phyloP scores from a whole-genome alignment of 2,113 vertebrate genomes.

The Pluvialis apricaria region DNA sequence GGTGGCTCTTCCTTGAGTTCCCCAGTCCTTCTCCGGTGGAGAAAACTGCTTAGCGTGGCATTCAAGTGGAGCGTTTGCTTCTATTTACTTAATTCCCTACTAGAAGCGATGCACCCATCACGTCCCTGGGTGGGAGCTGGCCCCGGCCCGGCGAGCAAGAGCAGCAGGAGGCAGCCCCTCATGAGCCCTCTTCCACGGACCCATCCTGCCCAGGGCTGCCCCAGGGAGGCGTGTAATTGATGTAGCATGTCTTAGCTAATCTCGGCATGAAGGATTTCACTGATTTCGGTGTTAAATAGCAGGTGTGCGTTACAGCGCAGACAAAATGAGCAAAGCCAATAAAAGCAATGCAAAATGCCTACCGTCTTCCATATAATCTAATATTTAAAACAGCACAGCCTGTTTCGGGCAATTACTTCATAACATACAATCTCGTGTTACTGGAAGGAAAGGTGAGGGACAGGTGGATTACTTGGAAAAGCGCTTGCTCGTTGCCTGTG shows the following conservation, averaged over 20 bases:
- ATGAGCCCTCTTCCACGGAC: accelerated
- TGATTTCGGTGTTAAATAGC: conserved; percentile 1
- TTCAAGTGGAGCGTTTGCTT: background rate
- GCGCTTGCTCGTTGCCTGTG: background rate
- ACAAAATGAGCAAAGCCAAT: background rate
- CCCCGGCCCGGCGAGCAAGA: background rate
- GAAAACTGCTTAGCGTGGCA: background rate
- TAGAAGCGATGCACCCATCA: background rate
- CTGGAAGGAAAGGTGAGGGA: background rate
- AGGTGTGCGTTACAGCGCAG: conserved; percentile 17
- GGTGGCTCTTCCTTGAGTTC: background rate
- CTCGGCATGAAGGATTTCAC: background rate
- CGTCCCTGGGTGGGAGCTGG: background rate
- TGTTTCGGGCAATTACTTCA: background rate
- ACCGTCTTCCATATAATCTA: background rate
- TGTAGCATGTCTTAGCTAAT: background rate
- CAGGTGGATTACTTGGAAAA: background rate
- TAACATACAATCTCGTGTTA: background rate
- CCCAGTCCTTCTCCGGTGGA: background rate
- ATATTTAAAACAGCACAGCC: background rate
- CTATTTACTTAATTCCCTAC: background rate
- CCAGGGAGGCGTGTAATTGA: background rate
- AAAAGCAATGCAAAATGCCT: background rate
- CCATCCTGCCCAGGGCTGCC: background rate
- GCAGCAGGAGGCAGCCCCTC: background rate